Evolutionary conservation across 2,113 vertebrate species (phyloP), one percentile per base, ranked within the genome.

Genomic region (Uria aalge): DNA sequence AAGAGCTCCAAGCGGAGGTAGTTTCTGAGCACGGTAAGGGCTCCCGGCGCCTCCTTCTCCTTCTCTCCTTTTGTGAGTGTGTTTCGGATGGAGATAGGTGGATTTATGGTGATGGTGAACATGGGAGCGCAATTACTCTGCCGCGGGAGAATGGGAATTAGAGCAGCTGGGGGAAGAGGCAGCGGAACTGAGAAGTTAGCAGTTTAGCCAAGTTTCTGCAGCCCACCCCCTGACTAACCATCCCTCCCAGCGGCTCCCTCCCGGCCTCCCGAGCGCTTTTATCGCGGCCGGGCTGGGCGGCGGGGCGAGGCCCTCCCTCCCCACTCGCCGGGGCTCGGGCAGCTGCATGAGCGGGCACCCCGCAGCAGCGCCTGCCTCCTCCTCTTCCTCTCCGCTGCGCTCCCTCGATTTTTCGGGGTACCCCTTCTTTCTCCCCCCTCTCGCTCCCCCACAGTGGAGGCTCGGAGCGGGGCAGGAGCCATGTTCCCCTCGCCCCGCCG

Each of bases 11-110:
- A 96, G 97, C 98, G 96, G 99, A 99, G 98, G 98, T 99, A 98
- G 98, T 98, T 95, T 98, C 99, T 30, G 98, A 99, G 92, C 98
- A 99, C 98, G 99, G 99, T 99, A 98, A 99, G 97, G 63, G 91
- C 75, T 90, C 91, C 88, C 16, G 26, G 68, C 60, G 27, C 59
- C 56, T 87, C 76, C 71, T 88, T 88, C 94, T 90, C 63, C 55
- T 85, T 55, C 59, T 90, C 48, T 76, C 26, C 83, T 50, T 94
- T 73, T 84, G 75, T 76, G 85, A 76, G 67, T 11, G 82, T 59
- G 63, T 95, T 88, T 96, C 50, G 30, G 84, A 77, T 43, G 90
- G 76, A 88, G 87, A 81, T 84, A 87, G 90, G 92, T 92, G 96
- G 88, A 74, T 95, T 94, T 89, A 68, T 90, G 94, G 59, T 91